Conservation (phyloP, 2,113 vertebrate genomes). For the Cephalophus harveyi region DNA sequence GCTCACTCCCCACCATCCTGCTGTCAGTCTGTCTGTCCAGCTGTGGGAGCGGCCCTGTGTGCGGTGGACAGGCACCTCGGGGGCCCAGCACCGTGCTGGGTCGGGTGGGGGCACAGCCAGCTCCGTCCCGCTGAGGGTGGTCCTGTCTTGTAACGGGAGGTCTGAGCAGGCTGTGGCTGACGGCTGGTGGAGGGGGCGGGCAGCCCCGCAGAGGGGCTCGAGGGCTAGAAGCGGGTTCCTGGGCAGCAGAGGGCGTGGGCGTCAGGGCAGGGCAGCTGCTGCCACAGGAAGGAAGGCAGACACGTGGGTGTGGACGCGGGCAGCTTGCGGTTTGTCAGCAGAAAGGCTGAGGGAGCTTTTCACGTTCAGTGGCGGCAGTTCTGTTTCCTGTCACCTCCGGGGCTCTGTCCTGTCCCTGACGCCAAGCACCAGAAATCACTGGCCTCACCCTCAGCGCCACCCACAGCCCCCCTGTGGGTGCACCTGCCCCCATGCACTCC, state of each 20-base stretch:
- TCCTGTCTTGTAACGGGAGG: background rate
- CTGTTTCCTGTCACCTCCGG: background rate
- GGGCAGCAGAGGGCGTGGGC: background rate
- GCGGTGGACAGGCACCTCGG: accelerated
- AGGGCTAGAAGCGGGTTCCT: background rate
- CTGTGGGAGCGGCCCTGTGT: background rate
- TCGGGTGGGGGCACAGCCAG: background rate
- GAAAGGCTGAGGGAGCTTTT: background rate
- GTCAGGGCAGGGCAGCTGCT: background rate
- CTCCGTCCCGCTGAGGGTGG: accelerated
- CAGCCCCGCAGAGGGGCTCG: background rate
- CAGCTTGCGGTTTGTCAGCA: background rate
- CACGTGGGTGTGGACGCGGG: background rate
- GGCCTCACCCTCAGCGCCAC: background rate
- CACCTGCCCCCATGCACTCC: background rate
- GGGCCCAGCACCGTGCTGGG: accelerated
- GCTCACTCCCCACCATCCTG: accelerated
- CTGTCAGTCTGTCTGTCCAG: background rate
- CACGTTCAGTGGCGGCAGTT: background rate
- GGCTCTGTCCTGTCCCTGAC: background rate
- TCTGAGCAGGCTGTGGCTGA: accelerated
- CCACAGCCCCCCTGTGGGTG: accelerated
- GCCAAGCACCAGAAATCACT: background rate
- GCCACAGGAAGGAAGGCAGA: constrained; percentile 19
- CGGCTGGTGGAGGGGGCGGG: accelerated